phyloP scores from a whole-genome alignment of 2,888 invertebrate species.

The Drosophila affinis region DNA sequence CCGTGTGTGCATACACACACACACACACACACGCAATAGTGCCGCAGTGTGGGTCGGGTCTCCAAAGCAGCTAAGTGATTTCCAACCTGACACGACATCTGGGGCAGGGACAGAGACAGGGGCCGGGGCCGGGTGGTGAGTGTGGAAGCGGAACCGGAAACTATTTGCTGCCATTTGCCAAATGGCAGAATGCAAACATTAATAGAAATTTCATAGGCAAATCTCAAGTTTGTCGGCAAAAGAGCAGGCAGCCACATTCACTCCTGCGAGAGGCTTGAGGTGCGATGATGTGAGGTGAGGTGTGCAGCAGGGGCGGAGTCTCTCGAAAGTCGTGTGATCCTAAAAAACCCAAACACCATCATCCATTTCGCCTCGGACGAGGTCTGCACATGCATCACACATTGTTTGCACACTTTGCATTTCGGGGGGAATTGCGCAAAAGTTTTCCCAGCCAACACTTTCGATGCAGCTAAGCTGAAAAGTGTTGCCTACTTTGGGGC shows the following conservation, averaged over 20 bases:
- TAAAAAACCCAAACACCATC: slow-evolving; percentile 21
- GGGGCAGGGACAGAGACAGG: background rate
- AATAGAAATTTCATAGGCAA: slow-evolving; percentile 77
- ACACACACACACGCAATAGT: background rate
- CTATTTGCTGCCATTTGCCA: slow-evolving; percentile 75
- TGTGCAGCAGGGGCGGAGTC: slow-evolving; percentile 7
- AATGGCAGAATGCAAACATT: slow-evolving; percentile 53
- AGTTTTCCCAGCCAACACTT: slow-evolving; percentile 76
- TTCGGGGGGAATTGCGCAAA: slow-evolving; percentile 73
- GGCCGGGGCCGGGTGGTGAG: background rate
- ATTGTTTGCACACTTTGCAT: slow-evolving; percentile 80
- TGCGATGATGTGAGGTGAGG: background rate
- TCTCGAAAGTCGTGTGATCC: slow-evolving; percentile 8
- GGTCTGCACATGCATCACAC: slow-evolving; percentile 69
- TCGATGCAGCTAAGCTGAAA: slow-evolving; percentile 65
- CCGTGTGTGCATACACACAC: slow-evolving; percentile 26
- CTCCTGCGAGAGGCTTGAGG: background rate
- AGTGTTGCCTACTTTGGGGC: slow-evolving; percentile 73
- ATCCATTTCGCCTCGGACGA: slow-evolving; percentile 42
- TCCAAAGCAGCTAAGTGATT: slow-evolving; percentile 53
- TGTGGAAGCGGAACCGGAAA: slow-evolving; percentile 63
- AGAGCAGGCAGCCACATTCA: slow-evolving; percentile 26
- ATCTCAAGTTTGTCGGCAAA: slow-evolving; percentile 43
- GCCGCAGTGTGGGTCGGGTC: slow-evolving; percentile 41
- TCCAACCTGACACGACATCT: slow-evolving; percentile 32